phyloP scores from a whole-genome alignment of 2,888 invertebrate species.

The Alitta virens region DNA sequence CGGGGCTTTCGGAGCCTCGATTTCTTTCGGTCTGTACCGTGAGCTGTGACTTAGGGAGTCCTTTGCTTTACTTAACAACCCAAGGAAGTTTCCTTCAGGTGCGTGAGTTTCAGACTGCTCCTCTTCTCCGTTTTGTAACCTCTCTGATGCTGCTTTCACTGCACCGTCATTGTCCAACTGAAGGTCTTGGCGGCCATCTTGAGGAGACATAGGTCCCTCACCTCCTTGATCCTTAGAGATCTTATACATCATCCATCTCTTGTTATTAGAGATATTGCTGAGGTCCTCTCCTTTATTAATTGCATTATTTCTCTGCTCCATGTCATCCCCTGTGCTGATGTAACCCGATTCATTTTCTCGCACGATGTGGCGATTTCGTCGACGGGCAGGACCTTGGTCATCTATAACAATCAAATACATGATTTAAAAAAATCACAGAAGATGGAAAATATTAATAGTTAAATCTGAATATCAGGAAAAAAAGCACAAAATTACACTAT shows the following conservation, averaged over 20 bases:
- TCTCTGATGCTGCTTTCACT: neutral
- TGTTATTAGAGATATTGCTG: conserved; percentile 21
- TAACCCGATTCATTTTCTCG: conserved; percentile 22
- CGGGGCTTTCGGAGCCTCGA: conserved; percentile 9
- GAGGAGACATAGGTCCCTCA: neutral
- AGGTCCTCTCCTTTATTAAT: neutral
- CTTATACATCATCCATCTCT: conserved; percentile 32
- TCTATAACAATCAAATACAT: conserved; percentile 4
- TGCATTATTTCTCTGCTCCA: conserved; percentile 2
- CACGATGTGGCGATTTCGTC: conserved; percentile 16
- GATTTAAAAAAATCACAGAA: no score
- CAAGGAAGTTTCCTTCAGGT: conserved; percentile 67
- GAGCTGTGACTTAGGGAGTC: conserved; percentile 82
- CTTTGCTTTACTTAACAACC: conserved; percentile 89
- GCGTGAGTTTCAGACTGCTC: neutral
- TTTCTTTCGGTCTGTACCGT: conserved; percentile 56
- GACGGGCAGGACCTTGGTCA: conserved; percentile 14
- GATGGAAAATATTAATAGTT: no score
- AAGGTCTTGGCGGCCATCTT: neutral
- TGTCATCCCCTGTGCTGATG: conserved; percentile 6
- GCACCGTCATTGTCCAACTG: neutral
- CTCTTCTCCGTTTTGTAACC: neutral
- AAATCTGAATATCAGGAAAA: no score
- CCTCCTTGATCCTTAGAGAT: conserved; percentile 21
- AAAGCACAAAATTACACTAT: no score